These are phyloP conservation scores for Euzophera pinguis DNA, from an alignment of 2,888 invertebrate genomes.

Conservation along the genomic window DNA sequence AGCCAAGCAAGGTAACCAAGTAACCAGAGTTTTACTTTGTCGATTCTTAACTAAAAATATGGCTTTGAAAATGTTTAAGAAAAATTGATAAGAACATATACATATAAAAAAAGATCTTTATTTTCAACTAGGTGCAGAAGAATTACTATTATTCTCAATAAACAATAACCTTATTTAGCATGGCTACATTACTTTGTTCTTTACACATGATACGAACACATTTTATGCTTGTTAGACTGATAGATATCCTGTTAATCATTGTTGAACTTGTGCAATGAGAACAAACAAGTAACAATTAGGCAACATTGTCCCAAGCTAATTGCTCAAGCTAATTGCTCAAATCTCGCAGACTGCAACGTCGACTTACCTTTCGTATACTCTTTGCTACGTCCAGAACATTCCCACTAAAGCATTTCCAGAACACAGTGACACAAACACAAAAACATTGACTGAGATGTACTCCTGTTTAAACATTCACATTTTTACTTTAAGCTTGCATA, in stretches of 20 bases:
- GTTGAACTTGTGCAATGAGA: background rate
- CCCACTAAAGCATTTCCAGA: constrained; percentile 14
- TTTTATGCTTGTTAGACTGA: no score
- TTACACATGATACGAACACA: no score
- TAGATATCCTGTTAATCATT: background rate
- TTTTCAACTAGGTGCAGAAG: no score
- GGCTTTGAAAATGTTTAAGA: no score
- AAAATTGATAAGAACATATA: no score
- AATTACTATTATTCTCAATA: no score
- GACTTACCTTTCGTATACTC: constrained; percentile 20
- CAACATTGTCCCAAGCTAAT: background rate
- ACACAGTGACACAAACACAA: constrained; percentile 26
- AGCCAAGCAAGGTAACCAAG: no score
- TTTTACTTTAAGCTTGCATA: constrained; percentile 71
- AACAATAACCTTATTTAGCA: no score
- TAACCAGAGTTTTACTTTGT: no score
- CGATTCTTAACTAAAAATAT: no score
- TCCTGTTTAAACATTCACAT: constrained; percentile 69
- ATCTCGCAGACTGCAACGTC: background rate
- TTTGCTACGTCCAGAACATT: constrained; percentile 22
- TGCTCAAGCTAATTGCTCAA: constrained; percentile 1
- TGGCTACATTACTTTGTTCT: no score
- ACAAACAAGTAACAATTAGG: background rate
- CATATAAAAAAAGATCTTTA: no score
- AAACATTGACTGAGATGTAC: constrained; percentile 30